These are phyloP conservation scores for Chouioia cunea DNA, from an alignment of 2,888 invertebrate genomes.

Conservation along the genomic window DNA sequence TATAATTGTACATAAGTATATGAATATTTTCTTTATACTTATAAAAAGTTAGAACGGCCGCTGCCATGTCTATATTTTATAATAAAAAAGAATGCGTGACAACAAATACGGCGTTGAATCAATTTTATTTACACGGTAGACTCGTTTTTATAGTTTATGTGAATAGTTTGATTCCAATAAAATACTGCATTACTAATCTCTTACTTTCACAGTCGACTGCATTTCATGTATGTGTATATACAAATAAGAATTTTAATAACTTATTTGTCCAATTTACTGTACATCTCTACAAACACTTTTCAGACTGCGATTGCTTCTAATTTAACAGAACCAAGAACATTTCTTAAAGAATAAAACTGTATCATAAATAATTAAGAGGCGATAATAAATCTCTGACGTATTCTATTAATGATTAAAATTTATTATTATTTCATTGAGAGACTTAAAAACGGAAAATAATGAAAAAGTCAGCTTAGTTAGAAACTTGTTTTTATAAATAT, in stretches of 20 bases:
- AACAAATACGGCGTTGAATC: constrained; percentile 23
- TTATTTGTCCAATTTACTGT: constrained; percentile 22
- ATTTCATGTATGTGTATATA: constrained; percentile 31
- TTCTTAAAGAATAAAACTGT: constrained; percentile 41
- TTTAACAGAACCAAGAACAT: constrained; percentile 3
- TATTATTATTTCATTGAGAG: background rate
- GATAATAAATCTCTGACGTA: constrained; percentile 46
- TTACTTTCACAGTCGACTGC: constrained; percentile 19
- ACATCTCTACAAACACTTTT: constrained; percentile 40
- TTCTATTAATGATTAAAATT: constrained; percentile 28
- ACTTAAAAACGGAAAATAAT: background rate
- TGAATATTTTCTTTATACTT: constrained; percentile 44
- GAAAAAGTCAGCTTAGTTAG: constrained; percentile 9
- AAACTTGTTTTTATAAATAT: constrained; percentile 43
- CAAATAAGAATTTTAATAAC: constrained; percentile 22
- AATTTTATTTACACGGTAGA: constrained; percentile 17
- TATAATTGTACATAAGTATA: constrained; percentile 43
- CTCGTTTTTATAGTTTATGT: background rate
- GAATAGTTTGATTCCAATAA: too few species aligned
- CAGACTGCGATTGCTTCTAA: constrained; percentile 35
- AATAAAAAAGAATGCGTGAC: constrained; percentile 32
- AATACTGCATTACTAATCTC: too few species aligned
- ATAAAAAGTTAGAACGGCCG: constrained; percentile 31
- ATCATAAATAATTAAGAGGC: constrained; percentile 45
- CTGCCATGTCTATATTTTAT: constrained; percentile 41